phyloP scores from a whole-genome alignment of 2,888 invertebrate genomes.

The Iphiclides podalirius region DNA sequence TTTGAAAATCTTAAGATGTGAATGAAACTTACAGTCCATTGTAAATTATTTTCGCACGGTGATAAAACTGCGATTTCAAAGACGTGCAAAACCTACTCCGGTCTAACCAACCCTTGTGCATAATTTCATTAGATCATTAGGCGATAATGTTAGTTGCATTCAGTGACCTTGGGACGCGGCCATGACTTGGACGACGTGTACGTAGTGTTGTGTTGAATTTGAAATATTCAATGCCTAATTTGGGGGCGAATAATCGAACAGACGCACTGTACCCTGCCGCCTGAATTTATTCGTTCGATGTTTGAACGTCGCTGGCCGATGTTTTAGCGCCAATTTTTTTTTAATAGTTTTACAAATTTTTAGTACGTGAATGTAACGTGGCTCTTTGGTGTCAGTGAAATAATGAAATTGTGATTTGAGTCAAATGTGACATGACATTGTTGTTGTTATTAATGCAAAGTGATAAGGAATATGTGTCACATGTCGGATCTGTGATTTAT shows the following conservation, averaged over 20 bases:
- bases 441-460: slow-evolving; percentile 33
- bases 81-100: slow-evolving; percentile 7
- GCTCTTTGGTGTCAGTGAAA: slow-evolving; percentile 25
- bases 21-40: neutral
- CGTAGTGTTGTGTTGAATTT: slow-evolving; percentile 55
- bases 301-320: slow-evolving; percentile 1
- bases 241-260: slow-evolving; percentile 34
- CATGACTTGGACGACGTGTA: slow-evolving; percentile 40
- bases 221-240: slow-evolving; percentile 56
- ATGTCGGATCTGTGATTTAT: slow-evolving; percentile 47
- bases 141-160: slow-evolving; percentile 39
- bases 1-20: too few relatives aligned
- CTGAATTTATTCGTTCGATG: neutral
- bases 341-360: too few relatives aligned
- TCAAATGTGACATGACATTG: slow-evolving; percentile 36
- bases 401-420: slow-evolving; percentile 24
- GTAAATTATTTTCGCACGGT: neutral
- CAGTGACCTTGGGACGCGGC: slow-evolving; percentile 53
- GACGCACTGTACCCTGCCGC: too few relatives aligned
- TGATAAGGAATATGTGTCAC: slow-evolving; percentile 62
- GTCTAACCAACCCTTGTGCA: slow-evolving; percentile 42
- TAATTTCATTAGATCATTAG: slow-evolving; percentile 63
- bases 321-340: slow-evolving; percentile 1
- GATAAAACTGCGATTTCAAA: neutral
- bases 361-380: too few relatives aligned